Base-by-base conservation (phyloP, 2,888 invertebrate species). In the Linyphia triangularis region DNA sequence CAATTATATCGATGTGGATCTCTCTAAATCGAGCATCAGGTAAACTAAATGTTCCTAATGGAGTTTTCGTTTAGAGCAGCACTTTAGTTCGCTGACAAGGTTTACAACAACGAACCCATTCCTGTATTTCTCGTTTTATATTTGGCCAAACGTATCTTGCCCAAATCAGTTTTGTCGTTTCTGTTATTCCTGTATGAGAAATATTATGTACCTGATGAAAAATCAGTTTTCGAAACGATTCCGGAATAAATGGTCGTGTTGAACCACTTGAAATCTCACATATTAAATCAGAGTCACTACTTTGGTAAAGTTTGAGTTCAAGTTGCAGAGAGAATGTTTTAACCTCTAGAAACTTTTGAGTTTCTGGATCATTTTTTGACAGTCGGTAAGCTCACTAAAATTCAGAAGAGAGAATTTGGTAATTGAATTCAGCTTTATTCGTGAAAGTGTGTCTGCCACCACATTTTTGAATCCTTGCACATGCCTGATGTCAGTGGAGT, bases 41-140 rank as follows among this genome's bases (percentile, higher is more conserved):
- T 4, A 33, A 57, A 59, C 13, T 10, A 28, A 82, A 70, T 24
- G 61, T 70, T 10, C 37, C 26, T 13, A 59, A 33, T 0, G 69
- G 69, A 9, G 33, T 30, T 22, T 79, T 67, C 5, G 30, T 79
- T 13, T 70, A 26, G 16, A 24, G 59, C 28, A 33, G 70, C 22
- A 69, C 10, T 65, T 81, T 81, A 16, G 70, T 70, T 22, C 33
- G 28, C 26, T 81, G 57, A 24, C 81, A 81, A 4, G 10, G 16
- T 37, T 59, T 16, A 16, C 65, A 83, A 6, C n/a, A n/a, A n/a
- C n/a, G n/a, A n/a, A n/a, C n/a, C n/a, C n/a, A n/a, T n/a, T n/a
- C n/a, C n/a, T n/a, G n/a, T 13, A 37, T 28, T 5, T 28, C 1
- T 3, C 0, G 7, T 22, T 67, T 79, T 33, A 69, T 57, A 30